These are phyloP conservation scores for Clunio marinus DNA, from an alignment of 2,888 invertebrate species.

Conservation along the genomic window DNA sequence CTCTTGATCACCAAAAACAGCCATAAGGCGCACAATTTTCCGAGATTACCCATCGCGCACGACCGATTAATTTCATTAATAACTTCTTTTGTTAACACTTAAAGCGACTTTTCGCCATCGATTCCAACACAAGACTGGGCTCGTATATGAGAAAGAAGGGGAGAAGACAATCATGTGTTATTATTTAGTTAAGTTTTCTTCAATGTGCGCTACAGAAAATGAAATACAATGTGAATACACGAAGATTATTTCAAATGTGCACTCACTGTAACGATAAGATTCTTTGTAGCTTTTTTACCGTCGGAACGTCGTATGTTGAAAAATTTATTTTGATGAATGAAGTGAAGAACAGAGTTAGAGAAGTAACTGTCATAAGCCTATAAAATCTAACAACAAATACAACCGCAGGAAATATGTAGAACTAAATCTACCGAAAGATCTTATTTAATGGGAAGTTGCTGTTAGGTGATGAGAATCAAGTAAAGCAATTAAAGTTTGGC, in stretches of 20 bases:
- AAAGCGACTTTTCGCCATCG: slow-evolving; percentile 23
- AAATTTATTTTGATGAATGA: no score
- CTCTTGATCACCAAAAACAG: not conserved
- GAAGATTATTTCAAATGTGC: slow-evolving; percentile 20
- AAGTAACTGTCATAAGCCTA: not conserved
- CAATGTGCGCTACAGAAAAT: not conserved
- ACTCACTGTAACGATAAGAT: slow-evolving; percentile 33
- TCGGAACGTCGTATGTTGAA: no score
- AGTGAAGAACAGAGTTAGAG: not conserved
- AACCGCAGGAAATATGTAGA: not conserved
- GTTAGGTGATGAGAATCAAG: not conserved
- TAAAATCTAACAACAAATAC: not conserved
- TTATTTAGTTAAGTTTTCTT: not conserved
- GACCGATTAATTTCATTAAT: not conserved
- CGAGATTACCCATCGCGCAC: not conserved
- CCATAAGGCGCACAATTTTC: slow-evolving; percentile 15
- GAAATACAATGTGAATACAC: slow-evolving; percentile 1
- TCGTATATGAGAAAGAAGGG: not conserved
- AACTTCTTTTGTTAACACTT: not conserved
- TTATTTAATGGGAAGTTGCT: slow-evolving; percentile 1
- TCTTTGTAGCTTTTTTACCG: not conserved
- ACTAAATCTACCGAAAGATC: not conserved
- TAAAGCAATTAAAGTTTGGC: not conserved
- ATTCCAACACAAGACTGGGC: slow-evolving; percentile 15
- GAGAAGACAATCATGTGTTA: slow-evolving; percentile 7